Evolutionary conservation across 2,113 vertebrate genomes (phyloP).

Genomic region (Otus sunia): DNA sequence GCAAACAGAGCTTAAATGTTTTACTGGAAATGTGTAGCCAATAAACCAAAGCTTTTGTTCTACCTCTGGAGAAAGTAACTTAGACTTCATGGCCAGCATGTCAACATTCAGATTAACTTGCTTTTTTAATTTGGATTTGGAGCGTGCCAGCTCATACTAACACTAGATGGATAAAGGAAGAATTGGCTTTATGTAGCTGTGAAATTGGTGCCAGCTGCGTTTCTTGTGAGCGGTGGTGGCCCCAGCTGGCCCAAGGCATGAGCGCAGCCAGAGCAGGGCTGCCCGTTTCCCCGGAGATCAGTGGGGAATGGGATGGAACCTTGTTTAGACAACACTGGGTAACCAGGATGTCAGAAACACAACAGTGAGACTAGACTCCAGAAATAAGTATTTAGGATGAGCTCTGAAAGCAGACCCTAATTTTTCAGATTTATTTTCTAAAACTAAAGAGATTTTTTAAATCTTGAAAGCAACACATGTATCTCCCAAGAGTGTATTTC

Average conservation of each 20-base stretch:
- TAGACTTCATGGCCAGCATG: not conserved
- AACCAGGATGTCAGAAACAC: not conserved
- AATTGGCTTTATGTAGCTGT: not conserved
- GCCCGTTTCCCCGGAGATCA: not conserved
- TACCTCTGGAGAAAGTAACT: not conserved
- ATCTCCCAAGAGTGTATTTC: not conserved
- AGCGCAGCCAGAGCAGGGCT: accelerated
- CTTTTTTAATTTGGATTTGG: not conserved
- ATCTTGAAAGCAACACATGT: not conserved
- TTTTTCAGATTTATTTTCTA: not conserved
- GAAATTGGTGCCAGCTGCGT: not conserved
- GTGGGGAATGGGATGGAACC: not conserved
- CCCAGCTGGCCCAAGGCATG: not conserved
- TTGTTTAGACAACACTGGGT: not conserved
- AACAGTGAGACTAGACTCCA: not conserved
- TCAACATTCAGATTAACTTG: not conserved
- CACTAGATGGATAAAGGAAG: not conserved
- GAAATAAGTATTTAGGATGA: not conserved
- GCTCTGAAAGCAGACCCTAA: not conserved
- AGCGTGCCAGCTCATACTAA: not conserved
- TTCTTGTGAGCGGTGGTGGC: not conserved
- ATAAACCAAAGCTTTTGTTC: not conserved
- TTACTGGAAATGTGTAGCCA: not conserved
- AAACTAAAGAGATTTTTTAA: not conserved
- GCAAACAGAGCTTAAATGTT: not conserved